Conservation (phyloP, 2,113 vertebrate genomes). For the Geothlypis trichas region DNA sequence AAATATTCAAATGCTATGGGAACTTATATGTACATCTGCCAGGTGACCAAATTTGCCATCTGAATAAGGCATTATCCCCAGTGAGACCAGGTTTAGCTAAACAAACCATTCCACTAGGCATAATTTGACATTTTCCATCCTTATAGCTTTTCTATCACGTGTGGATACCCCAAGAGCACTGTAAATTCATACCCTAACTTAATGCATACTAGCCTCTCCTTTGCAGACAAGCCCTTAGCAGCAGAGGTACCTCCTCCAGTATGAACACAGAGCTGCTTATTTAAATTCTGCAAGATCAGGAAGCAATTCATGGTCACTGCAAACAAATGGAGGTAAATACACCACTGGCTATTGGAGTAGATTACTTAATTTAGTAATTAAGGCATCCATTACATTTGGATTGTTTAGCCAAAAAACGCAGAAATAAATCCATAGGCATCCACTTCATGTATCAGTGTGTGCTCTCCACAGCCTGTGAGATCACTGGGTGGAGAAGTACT, state of each 20-base stretch:
- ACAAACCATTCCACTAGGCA: background rate
- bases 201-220: background rate
- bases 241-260: background rate
- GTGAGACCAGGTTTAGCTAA: slow-evolving; percentile 16
- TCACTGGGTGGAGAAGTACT: background rate
- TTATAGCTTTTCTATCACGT: background rate
- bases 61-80: slow-evolving; percentile 53
- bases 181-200: background rate
- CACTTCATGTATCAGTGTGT: background rate
- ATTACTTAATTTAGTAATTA: background rate
- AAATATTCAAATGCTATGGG: slow-evolving; percentile 33
- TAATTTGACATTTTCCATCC: slow-evolving; percentile 41
- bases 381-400: background rate
- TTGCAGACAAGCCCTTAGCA: background rate
- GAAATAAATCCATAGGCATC: background rate
- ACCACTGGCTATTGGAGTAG: background rate
- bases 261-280: background rate
- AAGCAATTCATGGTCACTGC: background rate
- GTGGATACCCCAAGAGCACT: background rate
- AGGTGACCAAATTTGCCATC: slow-evolving; percentile 31
- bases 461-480: background rate
- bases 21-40: background rate
- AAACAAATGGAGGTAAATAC: background rate
- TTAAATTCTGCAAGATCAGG: background rate
- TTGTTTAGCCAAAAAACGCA: background rate